Evolutionary conservation across 2,888 invertebrate species (phyloP), one percentile per base, ranked within the genome.

Genomic region (Gymnoscelis rufifasciata): DNA sequence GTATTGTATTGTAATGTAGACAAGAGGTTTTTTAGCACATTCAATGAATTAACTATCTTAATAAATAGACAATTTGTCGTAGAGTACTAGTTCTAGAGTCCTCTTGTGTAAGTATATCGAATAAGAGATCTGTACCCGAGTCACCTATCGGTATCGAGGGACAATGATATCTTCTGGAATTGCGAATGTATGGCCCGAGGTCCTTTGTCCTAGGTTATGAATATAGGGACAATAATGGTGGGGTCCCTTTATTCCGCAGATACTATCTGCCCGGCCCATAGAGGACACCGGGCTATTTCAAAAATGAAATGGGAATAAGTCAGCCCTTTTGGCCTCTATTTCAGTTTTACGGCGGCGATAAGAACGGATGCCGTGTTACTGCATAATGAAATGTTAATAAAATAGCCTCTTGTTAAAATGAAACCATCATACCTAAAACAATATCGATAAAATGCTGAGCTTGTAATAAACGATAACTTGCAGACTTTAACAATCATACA

Each of bases 101-200:
- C n/a, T n/a, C n/a, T 19, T 19, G 19, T 19, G 2, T 19, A 19
- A 19, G 5, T 19, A 19, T 19, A 19, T 2, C 6, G 31, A 33
- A 33, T 33, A 33, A 15, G 31, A 13, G 8, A 8, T 8, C 8
- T 6, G 8, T 13, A 31, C 38, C 31, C 19, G 5, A 19, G 3
- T 2, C 38, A 23, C 42, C 37, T 37, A 38, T 38, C 31, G 52
- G 41, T 46, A 49, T 43, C 54, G 39, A 27, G 56, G 56, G 56
- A 50, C 51, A 49, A 46, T 52, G 56, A 54, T 56, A 56, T 48
- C 54, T 38, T 43, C 30, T 44, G 43, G 29, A 43, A 33, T 27
- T 41, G 48, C 23, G 42, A 50, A 46, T 45, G 35, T 35, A 11
- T 11, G 45, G 50, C 35, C 35, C 38, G 19, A 27, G 36, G 24